Evolutionary conservation across 2,797 vertebrate species (phyloP).

Genomic region (Pempheris klunzingeri): DNA sequence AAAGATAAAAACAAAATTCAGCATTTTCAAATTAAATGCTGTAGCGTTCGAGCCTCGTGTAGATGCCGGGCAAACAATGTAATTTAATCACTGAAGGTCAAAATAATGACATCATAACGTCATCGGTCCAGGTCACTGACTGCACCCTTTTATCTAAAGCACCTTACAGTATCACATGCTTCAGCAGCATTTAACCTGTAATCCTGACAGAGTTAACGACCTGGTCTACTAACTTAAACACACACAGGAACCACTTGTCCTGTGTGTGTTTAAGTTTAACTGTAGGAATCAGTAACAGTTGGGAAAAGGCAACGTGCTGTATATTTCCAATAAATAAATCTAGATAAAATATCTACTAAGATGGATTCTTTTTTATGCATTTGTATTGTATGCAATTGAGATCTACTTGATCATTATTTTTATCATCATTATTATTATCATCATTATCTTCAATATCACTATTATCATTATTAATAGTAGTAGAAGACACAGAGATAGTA

Average conservation of each 20-base stretch:
- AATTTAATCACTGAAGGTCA: constrained; percentile 1
- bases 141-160: neutral
- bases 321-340: too few relatives aligned
- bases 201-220: neutral
- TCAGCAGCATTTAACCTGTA: constrained; percentile 1
- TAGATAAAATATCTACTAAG: too few relatives aligned
- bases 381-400: neutral
- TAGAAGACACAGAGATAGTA: too few relatives aligned
- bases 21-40: neutral
- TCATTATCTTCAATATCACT: too few relatives aligned
- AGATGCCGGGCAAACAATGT: accelerated
- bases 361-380: too few relatives aligned
- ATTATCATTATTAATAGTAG: too few relatives aligned
- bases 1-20: neutral
- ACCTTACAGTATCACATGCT: neutral
- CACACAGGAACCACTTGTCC: neutral
- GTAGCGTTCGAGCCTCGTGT: neutral
- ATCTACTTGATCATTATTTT: too few relatives aligned
- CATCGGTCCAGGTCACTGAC: neutral
- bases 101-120: neutral
- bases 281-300: too few relatives aligned
- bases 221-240: neutral
- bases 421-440: too few relatives aligned
- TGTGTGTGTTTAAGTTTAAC: too few relatives aligned
- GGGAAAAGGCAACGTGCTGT: too few relatives aligned